These are phyloP conservation scores for Dastarcus helophoroides DNA, from an alignment of 2,888 invertebrate genomes.

Conservation along the genomic window DNA sequence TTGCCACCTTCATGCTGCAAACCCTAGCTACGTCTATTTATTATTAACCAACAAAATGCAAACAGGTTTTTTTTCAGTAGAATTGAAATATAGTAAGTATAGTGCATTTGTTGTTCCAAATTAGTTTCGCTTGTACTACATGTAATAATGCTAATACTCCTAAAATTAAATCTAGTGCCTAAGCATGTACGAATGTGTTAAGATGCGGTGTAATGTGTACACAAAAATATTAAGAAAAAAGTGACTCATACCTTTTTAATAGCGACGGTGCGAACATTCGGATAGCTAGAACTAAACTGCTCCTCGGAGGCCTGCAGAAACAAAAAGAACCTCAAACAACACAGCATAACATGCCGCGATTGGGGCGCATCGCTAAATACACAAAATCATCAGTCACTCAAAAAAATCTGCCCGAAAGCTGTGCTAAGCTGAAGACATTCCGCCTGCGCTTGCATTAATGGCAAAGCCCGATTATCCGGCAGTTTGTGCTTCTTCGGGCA, in stretches of 20 bases:
- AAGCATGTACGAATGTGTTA: too few species aligned
- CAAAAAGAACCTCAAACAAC: slow-evolving; percentile 29
- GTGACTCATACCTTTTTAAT: slow-evolving; percentile 63
- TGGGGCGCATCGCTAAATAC: slow-evolving; percentile 2
- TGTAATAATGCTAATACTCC: too few species aligned
- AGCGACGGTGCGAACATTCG: slow-evolving; percentile 66
- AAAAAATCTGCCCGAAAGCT: not conserved
- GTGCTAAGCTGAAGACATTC: not conserved
- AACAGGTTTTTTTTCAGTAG: too few species aligned
- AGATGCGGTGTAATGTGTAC: slow-evolving; percentile 2
- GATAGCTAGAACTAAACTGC: slow-evolving; percentile 56
- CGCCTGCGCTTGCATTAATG: not conserved
- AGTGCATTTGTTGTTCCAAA: too few species aligned
- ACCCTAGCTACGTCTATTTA: too few species aligned
- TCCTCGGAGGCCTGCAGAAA: slow-evolving; percentile 54
- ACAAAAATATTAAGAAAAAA: slow-evolving; percentile 3
- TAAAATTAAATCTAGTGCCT: too few species aligned
- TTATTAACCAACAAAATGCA: too few species aligned
- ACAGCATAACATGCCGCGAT: slow-evolving; percentile 21
- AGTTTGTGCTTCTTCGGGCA: too few species aligned
- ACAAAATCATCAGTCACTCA: not conserved
- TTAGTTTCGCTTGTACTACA: too few species aligned
- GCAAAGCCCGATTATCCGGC: too few species aligned
- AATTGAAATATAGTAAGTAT: too few species aligned
- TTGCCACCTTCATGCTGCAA: too few species aligned